Percentiles rank a stretch among this genome's conserved stretches.
Evolutionary conservation across 2,113 vertebrate genomes (phyloP).

Genomic region (Columba livia): DNA sequence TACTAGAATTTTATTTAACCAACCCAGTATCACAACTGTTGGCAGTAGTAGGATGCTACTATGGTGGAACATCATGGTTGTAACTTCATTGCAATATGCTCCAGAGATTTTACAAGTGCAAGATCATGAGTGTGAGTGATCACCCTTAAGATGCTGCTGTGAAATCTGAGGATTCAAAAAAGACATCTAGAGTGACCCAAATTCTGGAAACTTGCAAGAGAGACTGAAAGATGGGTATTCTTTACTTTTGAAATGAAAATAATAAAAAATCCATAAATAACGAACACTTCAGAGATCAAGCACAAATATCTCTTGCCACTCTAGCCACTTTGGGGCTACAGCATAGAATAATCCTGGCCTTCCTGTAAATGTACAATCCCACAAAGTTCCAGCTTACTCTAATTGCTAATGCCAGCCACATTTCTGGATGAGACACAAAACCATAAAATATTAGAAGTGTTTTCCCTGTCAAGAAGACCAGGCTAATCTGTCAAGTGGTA

Average conservation of each 20-base stretch:
- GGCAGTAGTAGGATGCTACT: background rate
- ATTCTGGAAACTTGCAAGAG: background rate
- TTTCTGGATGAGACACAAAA: background rate
- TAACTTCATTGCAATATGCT: background rate
- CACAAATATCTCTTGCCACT: background rate
- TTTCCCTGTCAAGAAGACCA: background rate
- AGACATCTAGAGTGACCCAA: background rate
- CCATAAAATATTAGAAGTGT: background rate
- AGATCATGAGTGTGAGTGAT: background rate
- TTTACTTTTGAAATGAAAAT: background rate
- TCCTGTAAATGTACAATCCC: background rate
- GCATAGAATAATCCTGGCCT: background rate
- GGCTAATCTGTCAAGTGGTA: background rate
- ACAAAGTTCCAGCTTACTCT: background rate
- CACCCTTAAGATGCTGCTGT: background rate
- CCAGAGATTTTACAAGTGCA: background rate
- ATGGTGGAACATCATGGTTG: background rate
- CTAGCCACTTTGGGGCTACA: background rate
- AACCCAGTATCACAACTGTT: background rate
- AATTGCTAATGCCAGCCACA: background rate
- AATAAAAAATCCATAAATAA: background rate
- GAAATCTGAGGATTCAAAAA: background rate
- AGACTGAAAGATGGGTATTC: background rate
- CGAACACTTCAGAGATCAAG: background rate
- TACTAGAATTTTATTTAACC: background rate